Percentiles rank a stretch among this genome's conserved stretches.
These are phyloP conservation scores for Bombus pascuorum DNA, from an alignment of 1,140 invertebrate species.

Conservation along the genomic window DNA sequence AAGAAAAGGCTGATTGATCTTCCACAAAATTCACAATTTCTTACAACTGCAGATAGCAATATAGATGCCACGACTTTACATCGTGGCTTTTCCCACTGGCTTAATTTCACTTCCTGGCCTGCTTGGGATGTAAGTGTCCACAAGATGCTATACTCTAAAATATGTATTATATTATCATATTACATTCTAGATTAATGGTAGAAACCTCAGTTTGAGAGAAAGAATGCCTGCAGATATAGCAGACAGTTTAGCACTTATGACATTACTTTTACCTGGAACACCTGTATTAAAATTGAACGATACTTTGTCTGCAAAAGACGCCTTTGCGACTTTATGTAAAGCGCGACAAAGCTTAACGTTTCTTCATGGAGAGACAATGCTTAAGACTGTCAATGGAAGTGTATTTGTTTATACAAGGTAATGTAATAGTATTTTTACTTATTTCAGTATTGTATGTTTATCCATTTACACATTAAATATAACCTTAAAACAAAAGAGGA, in stretches of 20 bases:
- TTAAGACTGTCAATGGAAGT: slow-evolving; percentile 80
- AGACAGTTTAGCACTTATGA: slow-evolving; percentile 84
- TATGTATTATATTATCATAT: slow-evolving; percentile 50
- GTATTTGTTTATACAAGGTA: slow-evolving; percentile 87
- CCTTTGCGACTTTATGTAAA: slow-evolving; percentile 70
- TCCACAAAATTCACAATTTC: slow-evolving; percentile 74
- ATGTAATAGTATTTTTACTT: neutral
- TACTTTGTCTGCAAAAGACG: slow-evolving; percentile 70
- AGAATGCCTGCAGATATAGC: slow-evolving; percentile 80
- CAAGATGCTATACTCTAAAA: neutral
- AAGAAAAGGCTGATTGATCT: slow-evolving; percentile 70
- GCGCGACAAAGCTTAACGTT: slow-evolving; percentile 79
- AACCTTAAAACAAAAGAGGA: neutral
- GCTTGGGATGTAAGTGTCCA: slow-evolving; percentile 73
- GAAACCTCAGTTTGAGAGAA: slow-evolving; percentile 63
- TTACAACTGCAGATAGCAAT: slow-evolving; percentile 59
- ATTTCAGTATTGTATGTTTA: neutral
- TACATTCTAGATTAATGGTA: slow-evolving; percentile 74
- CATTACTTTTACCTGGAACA: slow-evolving; percentile 88
- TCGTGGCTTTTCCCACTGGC: slow-evolving; percentile 61
- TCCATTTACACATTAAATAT: neutral
- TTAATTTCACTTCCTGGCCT: slow-evolving; percentile 70
- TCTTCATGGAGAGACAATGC: slow-evolving; percentile 83
- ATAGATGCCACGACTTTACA: slow-evolving; percentile 68
- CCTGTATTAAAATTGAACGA: slow-evolving; percentile 86